Evolutionary conservation across 2,113 vertebrate species (phyloP), one percentile per base, ranked within the genome.

Genomic region (Solea senegalensis): DNA sequence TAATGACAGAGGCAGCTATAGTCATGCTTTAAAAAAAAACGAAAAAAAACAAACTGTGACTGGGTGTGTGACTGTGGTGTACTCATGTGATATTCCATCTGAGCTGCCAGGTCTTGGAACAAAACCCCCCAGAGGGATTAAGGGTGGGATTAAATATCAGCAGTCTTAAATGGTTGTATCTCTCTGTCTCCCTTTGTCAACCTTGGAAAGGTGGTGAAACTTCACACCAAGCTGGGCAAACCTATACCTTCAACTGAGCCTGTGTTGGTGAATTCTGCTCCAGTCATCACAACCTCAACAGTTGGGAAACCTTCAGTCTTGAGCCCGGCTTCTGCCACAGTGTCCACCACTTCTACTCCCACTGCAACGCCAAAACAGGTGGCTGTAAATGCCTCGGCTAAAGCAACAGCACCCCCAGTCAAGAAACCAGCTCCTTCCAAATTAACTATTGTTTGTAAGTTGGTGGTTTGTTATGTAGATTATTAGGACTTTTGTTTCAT

Each of bases 211-310:
- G 95, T 95, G 73, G 89, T 95, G 80, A 97, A 95, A 87, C 88
- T 95, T 74, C 94, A 96, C 86, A 93, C 93, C 60, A 95, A 93
- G 82, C 82, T 96, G 41, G 95, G 95, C 14, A 97, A 95, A 69
- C 95, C 95, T 46, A 95, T 95, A 13, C 95, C 95, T 7, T 89
- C 93, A 12, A 84, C 87, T 1, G 94, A 96, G 72, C 94, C 95
- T 0, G 85, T 90, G 13, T 61, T 95, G 11, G 90, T 92, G 50
- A 94, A 88, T 85, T 82, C 92, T 12, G 50, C 91, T 60, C 74
- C 91, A 9, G 86, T 82, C 56, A 26, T 90, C n/a, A 87, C 89
- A 5, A 92, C 90, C 7, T 80, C 84, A 0, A 87, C 87, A 13
- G 80, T 92, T 11, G 83, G 90, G 63, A 92, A 92, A 72, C 69